Evolutionary conservation across 2,113 vertebrate species (phyloP).

Genomic region (Sialia sialis): DNA sequence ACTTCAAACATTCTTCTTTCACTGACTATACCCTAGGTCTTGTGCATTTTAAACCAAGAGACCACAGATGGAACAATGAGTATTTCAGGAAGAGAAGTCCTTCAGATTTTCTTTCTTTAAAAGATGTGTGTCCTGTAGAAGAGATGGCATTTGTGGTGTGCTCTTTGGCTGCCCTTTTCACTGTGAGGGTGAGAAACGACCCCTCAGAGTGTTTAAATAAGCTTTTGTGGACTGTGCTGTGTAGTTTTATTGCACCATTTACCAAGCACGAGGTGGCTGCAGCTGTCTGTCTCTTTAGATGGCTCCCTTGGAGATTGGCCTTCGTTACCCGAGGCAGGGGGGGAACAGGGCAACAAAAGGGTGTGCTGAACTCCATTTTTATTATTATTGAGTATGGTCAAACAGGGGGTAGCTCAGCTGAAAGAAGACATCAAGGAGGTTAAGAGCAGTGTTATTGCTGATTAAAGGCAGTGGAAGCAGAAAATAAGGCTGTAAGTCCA

Average conservation of each 20-base stretch:
- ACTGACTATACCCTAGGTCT: not conserved
- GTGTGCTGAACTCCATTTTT: not conserved
- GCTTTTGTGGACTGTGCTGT: not conserved
- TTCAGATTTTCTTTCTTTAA: not conserved
- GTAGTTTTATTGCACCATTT: not conserved
- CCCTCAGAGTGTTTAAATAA: not conserved
- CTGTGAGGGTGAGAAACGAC: not conserved
- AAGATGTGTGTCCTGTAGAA: not conserved
- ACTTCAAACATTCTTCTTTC: not conserved
- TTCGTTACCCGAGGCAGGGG: not conserved
- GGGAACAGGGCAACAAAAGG: not conserved
- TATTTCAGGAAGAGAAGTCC: not conserved
- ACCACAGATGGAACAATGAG: rapidly evolving
- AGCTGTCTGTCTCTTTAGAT: not conserved
- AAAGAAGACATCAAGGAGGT: not conserved
- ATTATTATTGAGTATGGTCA: not conserved
- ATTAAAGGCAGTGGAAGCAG: not conserved
- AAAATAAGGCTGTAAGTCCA: rapidly evolving
- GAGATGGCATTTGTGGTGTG: not conserved
- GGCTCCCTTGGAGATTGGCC: not conserved
- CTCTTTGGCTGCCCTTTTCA: not conserved
- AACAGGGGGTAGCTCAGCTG: not conserved
- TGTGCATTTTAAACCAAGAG: not conserved
- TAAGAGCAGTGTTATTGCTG: not conserved
- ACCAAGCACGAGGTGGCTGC: not conserved